phyloP scores from a whole-genome alignment of 2,113 vertebrate species.

The pig (Sus scrofa) region DNA sequence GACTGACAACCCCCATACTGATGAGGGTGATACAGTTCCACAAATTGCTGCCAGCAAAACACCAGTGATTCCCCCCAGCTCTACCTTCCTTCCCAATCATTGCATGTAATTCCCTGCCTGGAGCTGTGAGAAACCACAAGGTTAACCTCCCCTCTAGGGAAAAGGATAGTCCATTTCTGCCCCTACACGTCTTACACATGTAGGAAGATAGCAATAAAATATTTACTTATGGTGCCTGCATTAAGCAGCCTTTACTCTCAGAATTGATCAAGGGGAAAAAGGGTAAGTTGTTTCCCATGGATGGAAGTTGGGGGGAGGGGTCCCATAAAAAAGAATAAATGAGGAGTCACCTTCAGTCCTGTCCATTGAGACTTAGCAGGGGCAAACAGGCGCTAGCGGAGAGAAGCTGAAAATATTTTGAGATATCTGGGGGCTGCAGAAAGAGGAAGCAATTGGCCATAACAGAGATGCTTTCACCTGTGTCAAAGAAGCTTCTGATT shows the following conservation, averaged over 20 bases:
- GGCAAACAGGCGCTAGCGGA: not conserved
- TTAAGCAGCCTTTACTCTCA: not conserved
- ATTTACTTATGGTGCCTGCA: not conserved
- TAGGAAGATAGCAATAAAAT: not conserved
- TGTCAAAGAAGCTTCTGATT: not conserved
- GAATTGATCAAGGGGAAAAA: not conserved
- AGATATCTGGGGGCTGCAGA: not conserved
- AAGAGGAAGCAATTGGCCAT: not conserved
- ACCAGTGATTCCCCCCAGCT: not conserved
- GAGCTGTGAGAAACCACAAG: not conserved
- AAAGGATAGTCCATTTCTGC: not conserved
- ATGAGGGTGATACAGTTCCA: not conserved
- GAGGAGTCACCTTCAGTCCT: not conserved
- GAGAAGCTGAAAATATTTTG: not conserved
- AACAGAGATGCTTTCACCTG: not conserved
- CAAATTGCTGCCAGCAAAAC: not conserved
- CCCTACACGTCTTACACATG: not conserved
- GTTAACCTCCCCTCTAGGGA: accelerated
- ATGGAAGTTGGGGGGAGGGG: too few relatives aligned
- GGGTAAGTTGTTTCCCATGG: too few relatives aligned
- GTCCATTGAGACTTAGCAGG: not conserved
- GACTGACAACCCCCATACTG: too few relatives aligned
- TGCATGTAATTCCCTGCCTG: not conserved
- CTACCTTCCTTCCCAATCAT: too few relatives aligned
- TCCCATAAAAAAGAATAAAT: slow-evolving; percentile 11